Base-by-base conservation (phyloP, 2,113 vertebrate species). In the Tretioscincus oriximinensis region DNA sequence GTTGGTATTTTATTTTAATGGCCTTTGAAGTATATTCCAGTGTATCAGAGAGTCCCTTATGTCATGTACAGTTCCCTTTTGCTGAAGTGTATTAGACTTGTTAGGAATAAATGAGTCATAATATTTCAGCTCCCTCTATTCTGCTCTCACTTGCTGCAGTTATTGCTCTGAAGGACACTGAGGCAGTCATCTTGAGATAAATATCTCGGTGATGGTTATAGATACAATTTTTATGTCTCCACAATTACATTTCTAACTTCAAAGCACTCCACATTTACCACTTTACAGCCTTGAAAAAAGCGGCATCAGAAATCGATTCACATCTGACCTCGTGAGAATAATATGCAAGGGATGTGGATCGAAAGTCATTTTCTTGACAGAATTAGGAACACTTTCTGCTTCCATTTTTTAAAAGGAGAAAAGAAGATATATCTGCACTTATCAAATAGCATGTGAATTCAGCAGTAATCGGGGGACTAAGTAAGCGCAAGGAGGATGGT, bases 311-410 rank as follows among this genome's bases (percentile, higher is more conserved):
- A 89, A 91, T 85, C 89, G 89, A 94, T 94, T 92, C 81, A 91
- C 88, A 88, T 47, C 61, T 89, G 72, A 85, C 79, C 81, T 92
- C 84, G 79, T 16, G 85, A 89, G 92, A 93, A 90, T 83, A 91
- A 90, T 86, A 86, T 68, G 84, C 83, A 89, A 87, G 84, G 80
- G 64, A 81, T 84, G 31, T 83, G 66, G 85, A 92, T 93, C 5
- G 10, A 93, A 94, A 91, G 85, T 85, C 7, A 92, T 92, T 92
- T 93, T 93, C 83, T 91, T 91, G 89, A 92, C 88, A 92, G 92
- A 93, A 92, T 92, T 86, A 93, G 85, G 72, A 82, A 89, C 85
- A 88, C 84, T 92, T 85, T 89, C 78, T 81, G 78, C 68, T 88
- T 86, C 85, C 49, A 86, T 90, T 93, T 89, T 35, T 85, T 82